Conservation (phyloP, 2,888 invertebrate genomes). For the Cosmopolites sordidus region DNA sequence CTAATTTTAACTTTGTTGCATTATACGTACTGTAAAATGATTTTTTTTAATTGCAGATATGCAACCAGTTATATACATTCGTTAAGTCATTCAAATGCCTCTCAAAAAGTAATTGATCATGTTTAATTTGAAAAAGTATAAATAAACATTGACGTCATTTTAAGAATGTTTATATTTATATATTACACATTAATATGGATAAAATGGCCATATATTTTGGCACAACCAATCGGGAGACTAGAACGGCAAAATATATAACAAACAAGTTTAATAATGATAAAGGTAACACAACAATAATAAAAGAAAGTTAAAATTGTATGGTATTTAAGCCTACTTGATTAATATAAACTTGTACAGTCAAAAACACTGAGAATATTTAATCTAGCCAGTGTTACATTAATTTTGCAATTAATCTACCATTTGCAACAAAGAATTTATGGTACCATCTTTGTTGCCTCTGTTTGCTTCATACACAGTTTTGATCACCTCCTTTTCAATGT, state of each 20-base stretch:
- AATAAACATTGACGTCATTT: too few relatives aligned
- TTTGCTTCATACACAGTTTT: slow-evolving; percentile 87
- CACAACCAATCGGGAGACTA: slow-evolving; percentile 1
- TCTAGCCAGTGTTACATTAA: background rate
- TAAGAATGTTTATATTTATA: too few relatives aligned
- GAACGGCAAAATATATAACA: background rate
- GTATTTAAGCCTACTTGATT: too few relatives aligned
- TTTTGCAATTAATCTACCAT: slow-evolving; percentile 64
- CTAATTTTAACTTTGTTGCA: too few relatives aligned
- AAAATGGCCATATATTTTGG: background rate
- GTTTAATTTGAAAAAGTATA: too few relatives aligned
- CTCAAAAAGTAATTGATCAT: too few relatives aligned
- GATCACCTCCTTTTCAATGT: slow-evolving; percentile 88
- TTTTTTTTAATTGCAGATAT: too few relatives aligned
- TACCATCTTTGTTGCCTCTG: slow-evolving; percentile 82
- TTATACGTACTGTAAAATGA: too few relatives aligned
- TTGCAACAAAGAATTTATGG: slow-evolving; percentile 84
- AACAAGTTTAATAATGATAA: background rate
- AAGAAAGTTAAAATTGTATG: background rate
- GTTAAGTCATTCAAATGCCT: too few relatives aligned
- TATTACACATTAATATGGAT: too few relatives aligned
- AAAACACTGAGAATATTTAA: background rate
- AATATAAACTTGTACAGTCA: too few relatives aligned
- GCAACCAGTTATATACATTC: too few relatives aligned
- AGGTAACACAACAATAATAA: background rate